These are phyloP conservation scores for Meleagris gallopavo DNA, from an alignment of 2,113 vertebrate species.

Conservation along the genomic window DNA sequence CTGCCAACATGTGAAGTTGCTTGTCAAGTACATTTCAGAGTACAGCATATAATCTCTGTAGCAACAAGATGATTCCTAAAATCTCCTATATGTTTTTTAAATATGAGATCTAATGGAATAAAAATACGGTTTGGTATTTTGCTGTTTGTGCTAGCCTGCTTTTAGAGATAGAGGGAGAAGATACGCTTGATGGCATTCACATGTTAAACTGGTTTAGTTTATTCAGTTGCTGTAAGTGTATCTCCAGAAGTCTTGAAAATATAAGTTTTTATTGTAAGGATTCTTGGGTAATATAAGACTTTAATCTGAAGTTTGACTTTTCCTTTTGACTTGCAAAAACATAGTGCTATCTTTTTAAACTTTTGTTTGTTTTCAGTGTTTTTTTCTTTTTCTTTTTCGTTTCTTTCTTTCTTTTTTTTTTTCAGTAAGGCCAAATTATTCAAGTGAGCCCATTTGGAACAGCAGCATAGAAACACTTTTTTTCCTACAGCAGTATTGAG, in stretches of 20 bases:
- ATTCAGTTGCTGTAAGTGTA: not conserved
- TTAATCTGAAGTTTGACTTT: not conserved
- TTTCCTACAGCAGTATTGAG: not conserved
- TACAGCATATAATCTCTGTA: not conserved
- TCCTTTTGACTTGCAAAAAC: not conserved
- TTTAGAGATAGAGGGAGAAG: not conserved
- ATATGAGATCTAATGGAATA: not conserved
- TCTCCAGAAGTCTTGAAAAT: not conserved
- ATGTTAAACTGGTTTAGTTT: not conserved
- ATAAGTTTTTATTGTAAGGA: not conserved
- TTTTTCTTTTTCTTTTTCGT: too few species aligned
- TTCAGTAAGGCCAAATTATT: not conserved
- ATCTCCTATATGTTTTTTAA: not conserved
- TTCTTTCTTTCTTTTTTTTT: not conserved
- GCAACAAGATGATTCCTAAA: accelerated
- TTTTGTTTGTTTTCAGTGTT: too few species aligned
- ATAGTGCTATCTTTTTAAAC: too few species aligned
- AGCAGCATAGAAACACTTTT: not conserved
- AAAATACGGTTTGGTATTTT: not conserved
- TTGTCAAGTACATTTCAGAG: not conserved
- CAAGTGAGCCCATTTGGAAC: not conserved
- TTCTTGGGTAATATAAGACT: not conserved
- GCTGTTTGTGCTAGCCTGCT: not conserved
- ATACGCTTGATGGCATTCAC: not conserved
- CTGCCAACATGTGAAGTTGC: not conserved